Evolutionary conservation across 2,888 invertebrate genomes (phyloP), one percentile per base, ranked within the genome.

Genomic region (Halocaridina rubra): DNA sequence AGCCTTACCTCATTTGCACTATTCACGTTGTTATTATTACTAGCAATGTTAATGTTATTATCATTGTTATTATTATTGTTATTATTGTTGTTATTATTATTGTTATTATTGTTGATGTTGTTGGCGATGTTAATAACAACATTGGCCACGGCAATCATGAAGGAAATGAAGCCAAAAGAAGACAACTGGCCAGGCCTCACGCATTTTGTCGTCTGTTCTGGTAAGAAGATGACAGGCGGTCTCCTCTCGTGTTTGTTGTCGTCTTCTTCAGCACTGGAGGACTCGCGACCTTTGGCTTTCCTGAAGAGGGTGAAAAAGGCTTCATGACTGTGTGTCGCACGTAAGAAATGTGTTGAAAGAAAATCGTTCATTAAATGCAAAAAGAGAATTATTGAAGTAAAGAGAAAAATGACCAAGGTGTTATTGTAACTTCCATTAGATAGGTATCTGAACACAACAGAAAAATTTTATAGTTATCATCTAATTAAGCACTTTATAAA

Each of bases 21-120:
- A 46, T 86, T 86, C 30, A 67, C 81, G 30, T 80, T 81, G 67
- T 86, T 86, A 64, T 81, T 86, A 24, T 81, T 81, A 32, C 78
- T 81, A 19, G 67, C 77, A 27, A 81, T 29, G 39, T 85, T 85
- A 30, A 81, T 81, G 59, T 86, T 86, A 59, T 71, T 74, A n/a
- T 72, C 22, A 19, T 86, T 86, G 30, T 79, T 81, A 16, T 86
- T 86, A 32, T 86, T 86, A 39, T 81, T 67, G 64, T 86, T 86
- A 67, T 85, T 59, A 53, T 85, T 85, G 57, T 85, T 85, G 27
- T 85, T 85, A 22, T 86, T 86, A 39, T 81, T 86, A 27, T 86
- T 82, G 69, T 86, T 86, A 74, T 86, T 86, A 75, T 81, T 86
- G 69, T 86, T 86, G 77, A 74, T 39, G 59, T 86, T 86, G 39